Evolutionary conservation across 2,888 invertebrate genomes (phyloP).

Genomic region (Leptogaster cylindrica): DNA sequence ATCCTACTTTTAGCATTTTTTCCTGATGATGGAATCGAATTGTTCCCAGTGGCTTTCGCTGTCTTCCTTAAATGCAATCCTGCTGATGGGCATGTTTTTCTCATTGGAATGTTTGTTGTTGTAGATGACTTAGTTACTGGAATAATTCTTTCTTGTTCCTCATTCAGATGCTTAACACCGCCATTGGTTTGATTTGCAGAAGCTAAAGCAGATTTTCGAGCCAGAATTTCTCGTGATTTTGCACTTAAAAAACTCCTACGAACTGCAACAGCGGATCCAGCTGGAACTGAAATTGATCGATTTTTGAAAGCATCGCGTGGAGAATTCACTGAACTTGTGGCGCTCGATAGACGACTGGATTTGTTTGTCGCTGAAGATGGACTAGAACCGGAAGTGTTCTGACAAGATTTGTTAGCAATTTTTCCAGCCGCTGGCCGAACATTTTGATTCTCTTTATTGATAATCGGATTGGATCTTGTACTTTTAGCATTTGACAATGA

Average conservation of each 20-base stretch:
- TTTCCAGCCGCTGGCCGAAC: slow-evolving; percentile 42
- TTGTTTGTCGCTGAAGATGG: slow-evolving; percentile 60
- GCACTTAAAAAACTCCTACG: slow-evolving; percentile 61
- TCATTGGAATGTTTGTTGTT: slow-evolving; percentile 58
- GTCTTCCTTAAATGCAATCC: slow-evolving; percentile 47
- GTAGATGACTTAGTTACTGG: slow-evolving; percentile 46
- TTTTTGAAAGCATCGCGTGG: slow-evolving; percentile 59
- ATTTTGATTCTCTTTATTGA: slow-evolving; percentile 49
- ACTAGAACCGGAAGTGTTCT: slow-evolving; percentile 56
- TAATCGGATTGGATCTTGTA: slow-evolving; percentile 56
- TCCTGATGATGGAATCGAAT: slow-evolving; percentile 36
- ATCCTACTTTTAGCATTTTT: slow-evolving; percentile 36
- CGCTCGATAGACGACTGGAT: slow-evolving; percentile 57
- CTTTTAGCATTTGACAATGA: slow-evolving; percentile 54
- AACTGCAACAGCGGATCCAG: slow-evolving; percentile 47
- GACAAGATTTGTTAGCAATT: slow-evolving; percentile 42
- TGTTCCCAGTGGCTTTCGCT: slow-evolving; percentile 41
- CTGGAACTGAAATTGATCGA: slow-evolving; percentile 60
- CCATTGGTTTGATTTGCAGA: slow-evolving; percentile 53
- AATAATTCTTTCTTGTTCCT: slow-evolving; percentile 11
- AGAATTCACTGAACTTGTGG: slow-evolving; percentile 57
- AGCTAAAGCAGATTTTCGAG: slow-evolving; percentile 55
- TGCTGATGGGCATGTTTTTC: slow-evolving; percentile 51
- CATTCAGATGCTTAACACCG: background rate
- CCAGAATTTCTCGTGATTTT: slow-evolving; percentile 61